Evolutionary conservation across 2,113 vertebrate genomes (phyloP).

Genomic region (Motacilla alba): DNA sequence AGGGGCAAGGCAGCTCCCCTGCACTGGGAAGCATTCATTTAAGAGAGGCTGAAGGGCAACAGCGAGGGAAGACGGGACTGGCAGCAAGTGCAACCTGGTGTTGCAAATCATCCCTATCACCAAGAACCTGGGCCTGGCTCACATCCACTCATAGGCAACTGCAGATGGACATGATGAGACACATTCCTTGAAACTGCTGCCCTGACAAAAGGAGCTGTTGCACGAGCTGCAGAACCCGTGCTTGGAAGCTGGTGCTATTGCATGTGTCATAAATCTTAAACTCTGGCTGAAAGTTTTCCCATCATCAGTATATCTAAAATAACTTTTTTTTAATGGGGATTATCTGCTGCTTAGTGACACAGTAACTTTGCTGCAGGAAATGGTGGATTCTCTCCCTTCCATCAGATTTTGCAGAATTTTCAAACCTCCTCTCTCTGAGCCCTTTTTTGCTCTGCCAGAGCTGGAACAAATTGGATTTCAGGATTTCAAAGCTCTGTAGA

Average conservation of each 20-base stretch:
- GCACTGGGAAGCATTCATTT: fast-evolving
- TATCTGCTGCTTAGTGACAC: background rate
- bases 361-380: background rate
- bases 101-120: background rate
- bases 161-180: background rate
- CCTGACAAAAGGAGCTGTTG: background rate
- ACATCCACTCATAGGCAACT: background rate
- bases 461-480: background rate
- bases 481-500: background rate
- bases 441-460: background rate
- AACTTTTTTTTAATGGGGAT: background rate
- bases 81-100: background rate
- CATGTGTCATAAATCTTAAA: background rate
- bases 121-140: background rate
- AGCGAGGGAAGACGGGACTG: background rate
- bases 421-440: background rate
- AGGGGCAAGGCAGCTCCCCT: background rate
- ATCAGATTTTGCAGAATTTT: background rate
- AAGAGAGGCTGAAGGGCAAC: background rate
- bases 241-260: background rate
- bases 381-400: background rate
- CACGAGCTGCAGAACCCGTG: background rate
- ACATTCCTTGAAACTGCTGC: background rate
- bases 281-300: background rate
- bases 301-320: background rate